Conservation (phyloP, 2,113 vertebrate species). For the Ictalurus furcatus region DNA sequence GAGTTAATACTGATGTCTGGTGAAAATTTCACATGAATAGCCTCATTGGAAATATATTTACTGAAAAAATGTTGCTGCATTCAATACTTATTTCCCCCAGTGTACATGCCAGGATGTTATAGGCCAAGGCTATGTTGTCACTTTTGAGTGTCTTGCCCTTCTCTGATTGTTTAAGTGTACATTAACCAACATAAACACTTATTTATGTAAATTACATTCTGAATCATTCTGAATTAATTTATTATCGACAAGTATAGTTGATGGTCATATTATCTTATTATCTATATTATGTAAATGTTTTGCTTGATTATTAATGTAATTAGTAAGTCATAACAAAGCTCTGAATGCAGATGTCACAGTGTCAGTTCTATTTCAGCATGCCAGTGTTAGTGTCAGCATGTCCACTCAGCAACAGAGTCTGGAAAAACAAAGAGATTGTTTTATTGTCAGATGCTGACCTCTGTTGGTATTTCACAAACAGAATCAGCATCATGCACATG, state of each 20-base stretch:
- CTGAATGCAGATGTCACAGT: background rate
- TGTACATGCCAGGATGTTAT: background rate
- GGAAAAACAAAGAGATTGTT: background rate
- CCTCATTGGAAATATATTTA: no score
- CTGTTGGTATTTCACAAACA: conserved; percentile 13
- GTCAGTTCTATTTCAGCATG: background rate
- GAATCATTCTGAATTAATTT: background rate
- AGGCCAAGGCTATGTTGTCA: background rate
- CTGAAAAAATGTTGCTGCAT: no score
- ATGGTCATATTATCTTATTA: background rate
- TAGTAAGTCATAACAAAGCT: background rate
- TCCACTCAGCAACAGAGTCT: background rate
- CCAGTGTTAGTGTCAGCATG: background rate
- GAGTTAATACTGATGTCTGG: no score
- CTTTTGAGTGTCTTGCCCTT: background rate
- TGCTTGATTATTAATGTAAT: background rate
- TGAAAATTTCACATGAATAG: no score
- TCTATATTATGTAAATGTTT: background rate
- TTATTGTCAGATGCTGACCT: conserved; percentile 35
- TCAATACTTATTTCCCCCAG: no score
- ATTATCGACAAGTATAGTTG: background rate
- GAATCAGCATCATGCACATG: background rate
- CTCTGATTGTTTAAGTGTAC: background rate
- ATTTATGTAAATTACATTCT: background rate
- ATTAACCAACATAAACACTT: background rate